Evolutionary conservation across 37 sponge, comb jelly and placozoan species (phyloP).

Genomic region (Aphrocallistes beatrix): DNA sequence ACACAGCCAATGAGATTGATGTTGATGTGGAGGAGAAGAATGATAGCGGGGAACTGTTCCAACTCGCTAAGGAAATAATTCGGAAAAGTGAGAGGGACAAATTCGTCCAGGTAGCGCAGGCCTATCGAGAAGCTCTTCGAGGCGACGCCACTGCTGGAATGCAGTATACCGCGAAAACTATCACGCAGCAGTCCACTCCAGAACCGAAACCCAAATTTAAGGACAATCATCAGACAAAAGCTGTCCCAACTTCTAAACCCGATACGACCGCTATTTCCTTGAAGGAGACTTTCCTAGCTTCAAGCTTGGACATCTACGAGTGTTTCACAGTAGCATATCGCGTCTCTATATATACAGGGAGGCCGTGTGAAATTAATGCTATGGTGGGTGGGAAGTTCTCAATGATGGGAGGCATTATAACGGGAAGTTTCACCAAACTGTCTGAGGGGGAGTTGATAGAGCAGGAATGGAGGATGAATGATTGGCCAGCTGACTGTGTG

Average conservation of each 20-base stretch:
- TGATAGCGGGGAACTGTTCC: background rate
- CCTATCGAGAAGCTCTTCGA: background rate
- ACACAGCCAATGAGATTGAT: background rate
- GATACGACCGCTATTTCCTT: background rate
- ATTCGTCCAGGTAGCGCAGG: background rate
- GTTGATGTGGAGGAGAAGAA: background rate
- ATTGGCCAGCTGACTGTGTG: slow-evolving; percentile 65
- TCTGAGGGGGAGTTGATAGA: slow-evolving; percentile 42
- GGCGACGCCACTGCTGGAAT: background rate
- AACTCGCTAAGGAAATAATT: background rate
- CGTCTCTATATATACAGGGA: slow-evolving; percentile 63
- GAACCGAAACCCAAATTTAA: background rate
- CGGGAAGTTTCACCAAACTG: slow-evolving; percentile 71
- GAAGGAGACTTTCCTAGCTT: background rate
- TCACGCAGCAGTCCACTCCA: background rate
- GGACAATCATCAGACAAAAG: background rate
- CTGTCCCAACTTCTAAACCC: background rate
- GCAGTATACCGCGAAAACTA: background rate
- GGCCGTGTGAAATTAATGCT: slow-evolving; percentile 41
- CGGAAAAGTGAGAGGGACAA: background rate
- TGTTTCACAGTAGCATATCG: background rate
- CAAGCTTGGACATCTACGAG: background rate
- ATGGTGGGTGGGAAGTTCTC: slow-evolving; percentile 57
- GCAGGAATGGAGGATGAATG: slow-evolving; percentile 57
- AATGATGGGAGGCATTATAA: slow-evolving; percentile 62